Evolutionary conservation across 2,888 invertebrate species (phyloP).

Genomic region (Eristalis intricaria): DNA sequence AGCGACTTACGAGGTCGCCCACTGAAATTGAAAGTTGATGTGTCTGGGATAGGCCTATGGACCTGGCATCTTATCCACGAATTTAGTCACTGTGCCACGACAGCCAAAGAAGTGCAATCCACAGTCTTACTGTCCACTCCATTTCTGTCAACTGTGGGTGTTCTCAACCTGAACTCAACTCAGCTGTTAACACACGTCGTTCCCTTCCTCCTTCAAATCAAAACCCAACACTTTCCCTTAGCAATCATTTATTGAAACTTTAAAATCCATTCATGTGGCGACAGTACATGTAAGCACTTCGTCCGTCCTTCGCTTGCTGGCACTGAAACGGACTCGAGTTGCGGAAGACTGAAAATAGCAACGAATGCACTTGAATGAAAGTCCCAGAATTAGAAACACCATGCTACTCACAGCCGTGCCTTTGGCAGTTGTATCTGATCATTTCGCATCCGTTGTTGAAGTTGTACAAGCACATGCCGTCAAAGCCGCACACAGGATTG

Average conservation of each 20-base stretch:
- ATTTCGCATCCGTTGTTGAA: constrained; percentile 63
- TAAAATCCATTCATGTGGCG: constrained; percentile 39
- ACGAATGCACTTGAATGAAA: not conserved
- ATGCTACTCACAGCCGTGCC: constrained; percentile 43
- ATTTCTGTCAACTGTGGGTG: no score
- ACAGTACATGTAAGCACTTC: constrained; percentile 30
- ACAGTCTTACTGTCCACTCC: no score
- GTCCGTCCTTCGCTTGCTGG: constrained; percentile 30
- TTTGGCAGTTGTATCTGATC: constrained; percentile 59
- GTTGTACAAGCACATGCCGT: constrained; percentile 57
- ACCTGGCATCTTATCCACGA: no score
- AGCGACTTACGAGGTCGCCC: no score
- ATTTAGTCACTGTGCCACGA: no score
- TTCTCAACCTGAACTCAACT: no score
- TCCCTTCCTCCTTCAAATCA: not conserved
- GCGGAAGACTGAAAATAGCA: constrained; percentile 36
- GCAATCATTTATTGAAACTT: not conserved
- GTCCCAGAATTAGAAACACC: not conserved
- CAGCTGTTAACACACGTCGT: no score
- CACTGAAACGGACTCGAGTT: constrained; percentile 44
- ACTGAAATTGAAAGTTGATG: no score
- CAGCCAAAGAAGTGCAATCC: no score
- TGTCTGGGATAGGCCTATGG: no score
- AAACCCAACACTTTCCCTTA: not conserved
- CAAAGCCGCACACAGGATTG: constrained; percentile 48